These are phyloP conservation scores for Periophthalmus modestus DNA, from an alignment of 2,113 vertebrate genomes.

Conservation along the genomic window DNA sequence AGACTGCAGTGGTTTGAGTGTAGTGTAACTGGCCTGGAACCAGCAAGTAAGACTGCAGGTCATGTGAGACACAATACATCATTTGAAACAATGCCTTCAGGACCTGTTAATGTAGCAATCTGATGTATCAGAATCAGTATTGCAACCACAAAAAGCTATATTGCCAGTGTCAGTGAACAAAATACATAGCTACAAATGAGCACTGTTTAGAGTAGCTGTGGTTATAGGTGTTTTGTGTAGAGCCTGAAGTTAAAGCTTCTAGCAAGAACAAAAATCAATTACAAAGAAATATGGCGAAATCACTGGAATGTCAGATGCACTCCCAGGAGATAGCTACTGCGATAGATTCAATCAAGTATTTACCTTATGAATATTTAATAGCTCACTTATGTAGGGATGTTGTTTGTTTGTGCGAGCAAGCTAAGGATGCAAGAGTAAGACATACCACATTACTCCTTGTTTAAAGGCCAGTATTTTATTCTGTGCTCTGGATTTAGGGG, in stretches of 20 bases:
- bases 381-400: background rate
- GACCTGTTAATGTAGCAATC: too few relatives aligned
- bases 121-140: too few relatives aligned
- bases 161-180: too few relatives aligned
- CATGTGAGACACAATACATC: too few relatives aligned
- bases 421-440: background rate
- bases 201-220: background rate
- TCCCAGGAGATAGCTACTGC: background rate
- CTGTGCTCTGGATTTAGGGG: background rate
- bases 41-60: too few relatives aligned
- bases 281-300: background rate
- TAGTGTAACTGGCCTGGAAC: too few relatives aligned
- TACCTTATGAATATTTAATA: slow-evolving; percentile 1
- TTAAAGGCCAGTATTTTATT: background rate
- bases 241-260: background rate
- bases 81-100: too few relatives aligned
- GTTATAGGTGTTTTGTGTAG: background rate
- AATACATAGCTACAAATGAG: too few relatives aligned
- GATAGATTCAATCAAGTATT: background rate
- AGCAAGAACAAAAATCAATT: background rate
- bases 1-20: too few relatives aligned
- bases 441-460: background rate
- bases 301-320: background rate
- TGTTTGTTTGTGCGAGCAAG: background rate
- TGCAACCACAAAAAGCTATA: too few relatives aligned